phyloP scores from a whole-genome alignment of 2,797 vertebrate genomes.

The Hydrolagus colliei region DNA sequence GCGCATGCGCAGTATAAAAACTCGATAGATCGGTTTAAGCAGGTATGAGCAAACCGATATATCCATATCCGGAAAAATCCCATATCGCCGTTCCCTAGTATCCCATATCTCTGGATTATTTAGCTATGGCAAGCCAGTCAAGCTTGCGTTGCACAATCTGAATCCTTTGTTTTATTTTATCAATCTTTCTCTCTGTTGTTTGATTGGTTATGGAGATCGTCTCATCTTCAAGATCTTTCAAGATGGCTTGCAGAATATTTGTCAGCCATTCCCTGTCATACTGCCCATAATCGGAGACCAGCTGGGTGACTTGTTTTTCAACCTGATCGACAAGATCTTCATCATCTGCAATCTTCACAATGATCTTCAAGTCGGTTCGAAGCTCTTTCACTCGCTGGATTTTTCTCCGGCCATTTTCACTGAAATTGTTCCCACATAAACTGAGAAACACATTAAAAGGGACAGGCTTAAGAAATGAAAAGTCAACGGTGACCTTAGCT shows the following conservation, averaged over 20 bases:
- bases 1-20: too few species aligned
- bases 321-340: conserved; percentile 12
- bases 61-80: too few species aligned
- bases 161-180: neutral
- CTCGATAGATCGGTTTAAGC: too few species aligned
- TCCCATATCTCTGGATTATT: too few species aligned
- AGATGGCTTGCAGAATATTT: conserved; percentile 10
- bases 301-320: neutral
- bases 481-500: neutral
- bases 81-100: too few species aligned
- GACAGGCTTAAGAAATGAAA: too few species aligned
- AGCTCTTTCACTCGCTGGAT: neutral
- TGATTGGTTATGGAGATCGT: neutral
- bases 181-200: neutral
- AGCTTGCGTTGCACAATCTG: too few species aligned
- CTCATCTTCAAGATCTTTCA: conserved; percentile 23
- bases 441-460: conserved; percentile 16
- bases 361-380: neutral
- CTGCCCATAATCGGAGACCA: neutral
- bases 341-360: conserved; percentile 30
- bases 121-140: too few species aligned
- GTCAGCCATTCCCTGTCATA: neutral
- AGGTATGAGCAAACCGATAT: too few species aligned
- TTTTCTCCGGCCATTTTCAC: neutral
- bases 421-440: conserved; percentile 31